Conservation (phyloP, 2,113 vertebrate species). For the Nicator chloris region DNA sequence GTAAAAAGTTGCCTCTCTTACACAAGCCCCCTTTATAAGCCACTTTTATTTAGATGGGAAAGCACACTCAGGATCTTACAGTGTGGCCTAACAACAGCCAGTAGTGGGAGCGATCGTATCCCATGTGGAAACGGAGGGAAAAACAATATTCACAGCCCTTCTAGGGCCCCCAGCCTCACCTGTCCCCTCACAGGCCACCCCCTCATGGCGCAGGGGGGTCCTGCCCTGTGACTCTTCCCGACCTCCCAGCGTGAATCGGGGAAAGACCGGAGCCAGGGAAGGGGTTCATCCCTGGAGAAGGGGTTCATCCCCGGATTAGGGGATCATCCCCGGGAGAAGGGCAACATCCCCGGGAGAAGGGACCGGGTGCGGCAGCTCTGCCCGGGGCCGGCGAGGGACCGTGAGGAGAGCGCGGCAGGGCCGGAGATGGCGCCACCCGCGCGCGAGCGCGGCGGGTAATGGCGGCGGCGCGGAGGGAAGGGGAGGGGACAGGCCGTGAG, state of each 20-base stretch:
- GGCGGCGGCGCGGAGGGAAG: neutral
- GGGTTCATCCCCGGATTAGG: too few relatives aligned
- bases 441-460: neutral
- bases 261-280: fast-evolving
- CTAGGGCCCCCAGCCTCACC: too few relatives aligned
- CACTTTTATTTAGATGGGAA: neutral
- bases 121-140: fast-evolving
- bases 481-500: neutral
- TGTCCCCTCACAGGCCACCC: neutral
- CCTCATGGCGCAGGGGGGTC: neutral
- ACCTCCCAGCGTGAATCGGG: too few relatives aligned
- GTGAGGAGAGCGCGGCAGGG: fast-evolving
- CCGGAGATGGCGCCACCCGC: neutral
- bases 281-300: neutral
- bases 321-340: too few relatives aligned
- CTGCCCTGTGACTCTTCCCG: neutral
- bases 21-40: neutral
- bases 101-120: fast-evolving
- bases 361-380: fast-evolving
- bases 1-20: neutral
- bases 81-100: fast-evolving
- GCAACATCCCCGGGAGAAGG: too few relatives aligned
- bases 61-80: fast-evolving
- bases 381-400: too few relatives aligned
- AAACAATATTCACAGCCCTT: too few relatives aligned